Base-by-base conservation (phyloP, 92 coral and sea anemone species). In the Porites divaricata region DNA sequence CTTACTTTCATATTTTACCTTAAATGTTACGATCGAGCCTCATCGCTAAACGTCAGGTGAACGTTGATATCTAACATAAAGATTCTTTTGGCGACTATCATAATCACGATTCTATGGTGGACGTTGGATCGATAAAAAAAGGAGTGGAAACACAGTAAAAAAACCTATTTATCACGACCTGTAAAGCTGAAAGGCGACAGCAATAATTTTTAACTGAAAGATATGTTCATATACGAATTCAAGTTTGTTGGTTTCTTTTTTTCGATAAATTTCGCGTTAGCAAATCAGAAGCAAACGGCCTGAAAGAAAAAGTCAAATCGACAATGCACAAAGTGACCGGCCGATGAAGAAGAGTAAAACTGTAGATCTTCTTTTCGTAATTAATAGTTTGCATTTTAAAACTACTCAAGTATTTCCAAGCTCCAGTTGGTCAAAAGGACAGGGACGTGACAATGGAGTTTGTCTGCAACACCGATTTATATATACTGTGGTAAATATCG, bases 391-490 rank as follows among this genome's bases (percentile, higher is more conserved):
- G 19, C 20, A 68, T 56, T 68, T 7, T 58, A 68, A 25, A 54
- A 20, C 41, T 9, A 19, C 59, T 54, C 22, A 56, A 80, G 70
- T 76, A 56, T 23, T 56, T 57, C 67, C 41, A 56, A 45, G 28
- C 50, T 26, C 75, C 57, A 68, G 69, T 80, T 53, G 76, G 85
- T 80, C 85, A n/a, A 23, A 56, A 11, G 7, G 65, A 63, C 70
- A 20, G 70, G 8, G 41, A 4, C 1, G n/a, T 26, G 68, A 80
- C 70, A 54, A 69, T n/a, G 15, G 45, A 56, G 41, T 53, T 15
- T 19, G 4, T 57, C 54, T 11, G 21, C 26, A 23, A 25, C 64
- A 23, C 64, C 49, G 50, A 53, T 53, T 69, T 68, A 19, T 6
- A 19, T 6, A 58, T 15, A 57, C 41, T 23, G 25, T 19, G 25